A percentile compares a stretch with the other conserved stretches of the same genome.
phyloP scores from a whole-genome alignment of 2,888 invertebrate species.

The Scelioninae gen. 1 region DNA sequence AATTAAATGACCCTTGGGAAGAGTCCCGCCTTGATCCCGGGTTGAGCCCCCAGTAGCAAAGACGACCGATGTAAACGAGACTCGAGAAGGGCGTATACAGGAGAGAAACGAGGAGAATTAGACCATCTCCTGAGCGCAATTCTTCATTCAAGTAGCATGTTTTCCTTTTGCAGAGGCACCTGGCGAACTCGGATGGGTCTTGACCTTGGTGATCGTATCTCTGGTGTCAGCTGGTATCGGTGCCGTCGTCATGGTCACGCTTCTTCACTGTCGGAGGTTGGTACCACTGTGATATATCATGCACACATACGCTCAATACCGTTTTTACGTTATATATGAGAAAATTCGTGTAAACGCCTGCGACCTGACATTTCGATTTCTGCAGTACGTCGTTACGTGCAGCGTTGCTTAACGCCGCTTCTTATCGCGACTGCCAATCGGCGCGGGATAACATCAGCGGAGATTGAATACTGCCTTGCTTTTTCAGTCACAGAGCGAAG shows the following conservation, averaged over 20 bases:
- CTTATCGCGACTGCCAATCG: conserved; percentile 54
- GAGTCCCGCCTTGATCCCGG: neutral
- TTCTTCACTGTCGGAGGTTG: conserved; percentile 88
- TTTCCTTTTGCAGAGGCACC: conserved; percentile 85
- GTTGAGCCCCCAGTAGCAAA: conserved; percentile 10
- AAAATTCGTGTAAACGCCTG: conserved; percentile 51
- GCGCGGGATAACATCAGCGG: conserved; percentile 48
- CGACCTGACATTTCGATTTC: conserved; percentile 56
- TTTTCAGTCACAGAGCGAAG: conserved; percentile 17
- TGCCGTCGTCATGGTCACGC: conserved; percentile 89
- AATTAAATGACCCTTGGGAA: conserved; percentile 27
- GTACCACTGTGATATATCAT: conserved; percentile 74
- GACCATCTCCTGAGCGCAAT: conserved; percentile 68
- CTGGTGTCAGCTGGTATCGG: conserved; percentile 89
- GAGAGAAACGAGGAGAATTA: conserved; percentile 72
- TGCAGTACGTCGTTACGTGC: too few species aligned
- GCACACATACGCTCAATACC: conserved; percentile 36
- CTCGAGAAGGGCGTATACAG: conserved; percentile 70
- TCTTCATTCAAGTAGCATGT: conserved; percentile 70
- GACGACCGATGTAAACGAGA: conserved; percentile 57
- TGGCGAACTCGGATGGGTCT: conserved; percentile 89
- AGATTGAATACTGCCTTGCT: conserved; percentile 46
- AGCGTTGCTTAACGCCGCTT: conserved; percentile 29
- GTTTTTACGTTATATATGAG: conserved; percentile 37
- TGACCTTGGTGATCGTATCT: conserved; percentile 89